Evolutionary conservation across 2,888 invertebrate genomes (phyloP), one percentile per base, ranked within the genome.

Genomic region (Chalcosyrphus nemorum): DNA sequence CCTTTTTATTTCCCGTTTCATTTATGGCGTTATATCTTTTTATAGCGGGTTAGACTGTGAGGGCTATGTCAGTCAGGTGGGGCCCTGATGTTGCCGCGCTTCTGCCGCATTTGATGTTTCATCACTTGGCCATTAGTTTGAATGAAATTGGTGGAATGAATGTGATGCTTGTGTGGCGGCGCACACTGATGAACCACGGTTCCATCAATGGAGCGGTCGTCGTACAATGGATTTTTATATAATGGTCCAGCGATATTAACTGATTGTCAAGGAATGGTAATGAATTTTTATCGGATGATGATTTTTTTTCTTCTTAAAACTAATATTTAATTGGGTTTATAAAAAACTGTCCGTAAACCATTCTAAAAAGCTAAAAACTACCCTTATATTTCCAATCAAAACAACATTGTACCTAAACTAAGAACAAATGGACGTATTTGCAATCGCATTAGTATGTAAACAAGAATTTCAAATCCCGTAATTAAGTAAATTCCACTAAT

Each of bases 401-500:
- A 32, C 38, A 17, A 32, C 59, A 72, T 77, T 77, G 50, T 50
- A 43, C 21, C 27, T 17, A 6, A 52, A 66, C 24, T 27, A 29
- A 50, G 15, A 50, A 61, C 82, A 57, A 74, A 74, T 68, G 61
- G 47, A 81, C 43, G 35, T 68, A 74, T 78, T 74, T 84, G 80
- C 80, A 80, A 70, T 80, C 84, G 61, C 80, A 84, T 80, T 80
- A 80, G 66, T 70, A 75, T 84, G 84, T 84, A 80, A 84, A 84
- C 84, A 84, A 84, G 80, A 45, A 80, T 68, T 57, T 80, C 75
- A 84, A 75, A 75, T 70, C 38, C 80, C 57, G 74, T 78, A 84
- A 84, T 84, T 84, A 80, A 80, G 84, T 84, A 80, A 84, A 84
- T 84, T 84, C 84, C 74, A 80, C 84, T 84, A 84, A 84, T 84